A percentile compares a stretch with the other conserved stretches of the same genome.
These are phyloP conservation scores for Crocodylus rhombifer DNA, from an alignment of 2,797 vertebrate species.

Conservation along the genomic window DNA sequence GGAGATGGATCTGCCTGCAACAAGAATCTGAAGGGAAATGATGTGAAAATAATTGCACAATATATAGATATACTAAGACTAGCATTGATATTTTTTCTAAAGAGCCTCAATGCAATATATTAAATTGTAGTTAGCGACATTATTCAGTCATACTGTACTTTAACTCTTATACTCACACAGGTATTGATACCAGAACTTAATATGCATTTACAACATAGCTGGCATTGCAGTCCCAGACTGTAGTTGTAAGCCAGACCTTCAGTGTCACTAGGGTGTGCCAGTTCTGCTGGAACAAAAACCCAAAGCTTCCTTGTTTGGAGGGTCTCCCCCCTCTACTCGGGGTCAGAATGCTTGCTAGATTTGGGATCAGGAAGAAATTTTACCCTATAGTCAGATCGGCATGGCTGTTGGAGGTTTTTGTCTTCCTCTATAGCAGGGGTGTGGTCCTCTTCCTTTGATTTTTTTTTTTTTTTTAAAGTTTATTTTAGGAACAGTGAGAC, in stretches of 20 bases:
- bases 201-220: background rate
- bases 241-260: background rate
- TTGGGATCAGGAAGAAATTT: too few relatives aligned
- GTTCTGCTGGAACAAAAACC: too few relatives aligned
- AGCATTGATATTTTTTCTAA: background rate
- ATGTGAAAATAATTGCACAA: background rate
- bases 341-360: too few relatives aligned
- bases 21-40: background rate
- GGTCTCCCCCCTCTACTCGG: too few relatives aligned
- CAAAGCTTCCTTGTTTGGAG: too few relatives aligned
- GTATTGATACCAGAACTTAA: background rate
- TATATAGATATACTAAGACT: background rate
- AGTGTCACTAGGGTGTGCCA: too few relatives aligned
- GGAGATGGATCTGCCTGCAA: background rate
- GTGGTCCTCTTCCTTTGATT: too few relatives aligned
- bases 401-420: too few relatives aligned
- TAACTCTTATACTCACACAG: background rate
- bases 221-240: background rate
- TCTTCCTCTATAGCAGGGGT: too few relatives aligned
- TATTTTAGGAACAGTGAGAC: too few relatives aligned
- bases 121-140: background rate
- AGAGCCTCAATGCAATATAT: background rate
- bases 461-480: too few relatives aligned
- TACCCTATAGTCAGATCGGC: too few relatives aligned
- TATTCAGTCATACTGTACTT: background rate